Evolutionary conservation across 2,888 invertebrate genomes (phyloP).

Genomic region (Cylindroiulus punctatus): DNA sequence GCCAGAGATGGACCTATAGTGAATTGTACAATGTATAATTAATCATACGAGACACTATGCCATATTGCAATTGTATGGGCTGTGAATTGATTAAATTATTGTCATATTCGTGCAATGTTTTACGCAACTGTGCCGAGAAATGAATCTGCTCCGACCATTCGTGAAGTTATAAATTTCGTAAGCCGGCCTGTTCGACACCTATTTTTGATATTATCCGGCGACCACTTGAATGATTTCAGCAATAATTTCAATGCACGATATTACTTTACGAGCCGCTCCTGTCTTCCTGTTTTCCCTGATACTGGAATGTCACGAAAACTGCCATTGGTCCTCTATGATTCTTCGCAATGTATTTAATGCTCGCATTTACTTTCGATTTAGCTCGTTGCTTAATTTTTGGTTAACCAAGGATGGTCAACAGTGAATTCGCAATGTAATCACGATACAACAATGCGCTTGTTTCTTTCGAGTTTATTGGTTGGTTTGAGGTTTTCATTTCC

Average conservation of each 20-base stretch:
- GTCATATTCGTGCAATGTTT: not conserved
- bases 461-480: not conserved
- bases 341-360: not conserved
- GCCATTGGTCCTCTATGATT: not conserved
- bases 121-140: not conserved
- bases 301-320: not conserved
- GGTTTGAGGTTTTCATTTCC: not conserved
- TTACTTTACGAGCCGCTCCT: not conserved
- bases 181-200: not conserved
- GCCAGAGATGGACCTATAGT: not conserved
- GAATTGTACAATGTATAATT: conserved; percentile 45
- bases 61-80: conserved; percentile 30
- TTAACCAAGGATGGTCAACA: not conserved
- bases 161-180: not conserved
- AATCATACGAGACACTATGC: conserved; percentile 18
- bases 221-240: not conserved
- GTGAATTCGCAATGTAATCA: not conserved
- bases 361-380: conserved; percentile 10
- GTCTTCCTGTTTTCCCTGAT: not conserved
- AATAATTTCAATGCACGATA: conserved; percentile 7
- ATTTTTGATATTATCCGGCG: not conserved
- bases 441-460: not conserved
- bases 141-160: not conserved
- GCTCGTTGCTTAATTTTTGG: not conserved
- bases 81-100: conserved; percentile 43